phyloP scores from a whole-genome alignment of 2,797 vertebrate species.

The Lithobates sylvaticus region DNA sequence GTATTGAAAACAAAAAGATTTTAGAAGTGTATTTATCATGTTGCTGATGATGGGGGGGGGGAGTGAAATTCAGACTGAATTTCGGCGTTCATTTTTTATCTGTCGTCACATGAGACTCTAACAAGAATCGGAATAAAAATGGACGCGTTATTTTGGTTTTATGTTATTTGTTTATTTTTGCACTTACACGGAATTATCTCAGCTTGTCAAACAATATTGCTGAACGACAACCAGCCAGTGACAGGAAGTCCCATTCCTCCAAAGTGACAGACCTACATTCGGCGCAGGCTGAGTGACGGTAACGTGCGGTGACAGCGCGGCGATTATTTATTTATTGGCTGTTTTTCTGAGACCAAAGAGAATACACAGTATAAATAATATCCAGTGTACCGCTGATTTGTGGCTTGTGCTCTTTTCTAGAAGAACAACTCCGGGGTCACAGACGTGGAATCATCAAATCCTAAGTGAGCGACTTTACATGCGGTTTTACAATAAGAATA shows the following conservation, averaged over 20 bases:
- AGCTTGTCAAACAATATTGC: background rate
- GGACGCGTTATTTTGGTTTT: background rate
- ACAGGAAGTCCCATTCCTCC: background rate
- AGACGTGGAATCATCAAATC: too few species aligned
- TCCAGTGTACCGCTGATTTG: background rate
- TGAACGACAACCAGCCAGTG: background rate
- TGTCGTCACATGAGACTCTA: too few species aligned
- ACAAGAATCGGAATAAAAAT: too few species aligned
- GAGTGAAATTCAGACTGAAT: too few species aligned
- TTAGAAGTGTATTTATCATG: too few species aligned
- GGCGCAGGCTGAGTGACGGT: background rate
- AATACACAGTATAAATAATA: background rate
- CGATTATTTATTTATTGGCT: constrained; percentile 8
- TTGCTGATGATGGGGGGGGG: too few species aligned
- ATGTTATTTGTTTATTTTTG: background rate
- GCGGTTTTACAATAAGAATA: too few species aligned
- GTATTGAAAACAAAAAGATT: too few species aligned
- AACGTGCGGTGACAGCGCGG: background rate
- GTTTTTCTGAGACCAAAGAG: background rate
- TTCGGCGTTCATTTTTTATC: too few species aligned
- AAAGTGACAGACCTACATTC: background rate
- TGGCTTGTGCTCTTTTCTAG: background rate
- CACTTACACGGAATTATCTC: background rate
- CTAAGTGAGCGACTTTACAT: too few species aligned
- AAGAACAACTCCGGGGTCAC: background rate